Base-by-base conservation (phyloP, 2,888 invertebrate species). In the Plagodis dolabraria region DNA sequence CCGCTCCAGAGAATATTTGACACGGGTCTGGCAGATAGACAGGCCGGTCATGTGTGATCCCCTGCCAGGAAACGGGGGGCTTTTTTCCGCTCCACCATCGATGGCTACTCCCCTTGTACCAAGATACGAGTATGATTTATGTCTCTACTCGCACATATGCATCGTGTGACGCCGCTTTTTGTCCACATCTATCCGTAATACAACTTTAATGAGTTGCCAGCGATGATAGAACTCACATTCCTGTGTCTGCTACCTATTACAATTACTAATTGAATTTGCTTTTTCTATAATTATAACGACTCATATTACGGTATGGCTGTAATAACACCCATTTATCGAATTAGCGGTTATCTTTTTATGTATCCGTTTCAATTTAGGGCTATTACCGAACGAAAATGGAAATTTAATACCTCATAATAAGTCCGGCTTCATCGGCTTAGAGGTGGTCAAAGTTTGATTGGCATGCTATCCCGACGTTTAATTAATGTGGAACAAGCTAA, bases 1-100 rank as follows among this genome's bases (percentile, higher is more conserved):
- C 87, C 92, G 92, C 92, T 92, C 88, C 89, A 92, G 91, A 92
- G 92, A 89, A 92, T 92, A 92, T 92, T 92, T 92, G 92, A 92
- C 92, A 92, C 89, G 92, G 92, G 92, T 92, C 92, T 91, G 92
- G 92, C 92, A 92, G 92, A 92, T 92, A 92, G 92, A 92, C 92
- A 92, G 90, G 84, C 89, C 91, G 91, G 92, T 92, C 92, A 92
- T 92, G 92, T 92, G 92, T 92, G 92, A 92, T 92, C 90, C 89
- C 87, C 86, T 83, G 85, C 81, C 89, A 89, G 91, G 90, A 91
- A 92, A 85, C 85, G 85, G 85, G 89, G 89, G 85, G 82, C 81
- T 92, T 92, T 92, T 92, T 92, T 89, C 89, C 89, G 82, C 80
- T 85, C 82, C 81, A 85, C 82, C 86, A 86, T 90, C 89, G 87